These are phyloP conservation scores for Xylota sylvarum DNA, from an alignment of 2,888 invertebrate genomes.

Conservation along the genomic window DNA sequence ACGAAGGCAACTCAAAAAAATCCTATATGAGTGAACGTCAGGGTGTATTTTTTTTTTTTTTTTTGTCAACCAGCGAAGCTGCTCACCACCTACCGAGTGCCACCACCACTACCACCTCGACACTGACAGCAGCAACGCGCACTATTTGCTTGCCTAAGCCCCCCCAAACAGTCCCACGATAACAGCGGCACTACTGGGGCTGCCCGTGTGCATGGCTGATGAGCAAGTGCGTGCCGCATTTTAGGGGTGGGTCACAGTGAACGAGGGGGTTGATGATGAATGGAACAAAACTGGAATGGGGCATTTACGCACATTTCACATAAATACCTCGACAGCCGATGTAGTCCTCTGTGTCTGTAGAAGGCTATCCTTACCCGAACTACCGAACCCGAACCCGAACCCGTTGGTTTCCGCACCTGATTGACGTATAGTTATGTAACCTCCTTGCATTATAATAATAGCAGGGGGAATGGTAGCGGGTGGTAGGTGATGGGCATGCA, in stretches of 20 bases:
- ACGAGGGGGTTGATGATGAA: conserved; percentile 34
- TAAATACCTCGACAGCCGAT: conserved; percentile 69
- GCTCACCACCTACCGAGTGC: conserved; percentile 35
- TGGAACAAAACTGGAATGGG: conserved; percentile 32
- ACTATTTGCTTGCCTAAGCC: conserved; percentile 66
- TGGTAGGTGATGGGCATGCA: conserved; percentile 25
- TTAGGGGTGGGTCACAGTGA: conserved; percentile 60
- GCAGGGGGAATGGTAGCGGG: conserved; percentile 7
- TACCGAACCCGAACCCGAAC: conserved; percentile 24
- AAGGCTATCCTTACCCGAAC: conserved; percentile 39
- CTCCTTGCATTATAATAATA: conserved; percentile 76
- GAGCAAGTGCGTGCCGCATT: conserved; percentile 76
- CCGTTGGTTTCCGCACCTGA: conserved; percentile 73
- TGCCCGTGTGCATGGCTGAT: conserved; percentile 71
- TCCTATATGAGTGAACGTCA: conserved; percentile 42
- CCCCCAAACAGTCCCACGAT: conserved; percentile 25
- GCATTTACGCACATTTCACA: conserved; percentile 76
- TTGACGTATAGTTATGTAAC: conserved; percentile 77
- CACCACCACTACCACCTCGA: conserved; percentile 28
- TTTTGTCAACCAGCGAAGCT: conserved; percentile 64
- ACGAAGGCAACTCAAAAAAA: conserved; percentile 58
- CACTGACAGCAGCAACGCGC: conserved; percentile 55
- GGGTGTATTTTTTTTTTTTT: conserved; percentile 23
- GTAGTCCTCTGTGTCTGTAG: conserved; percentile 19
- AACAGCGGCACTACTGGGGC: conserved; percentile 56